Conservation (phyloP, 2,888 invertebrate genomes). For the Ellobium chinense region DNA sequence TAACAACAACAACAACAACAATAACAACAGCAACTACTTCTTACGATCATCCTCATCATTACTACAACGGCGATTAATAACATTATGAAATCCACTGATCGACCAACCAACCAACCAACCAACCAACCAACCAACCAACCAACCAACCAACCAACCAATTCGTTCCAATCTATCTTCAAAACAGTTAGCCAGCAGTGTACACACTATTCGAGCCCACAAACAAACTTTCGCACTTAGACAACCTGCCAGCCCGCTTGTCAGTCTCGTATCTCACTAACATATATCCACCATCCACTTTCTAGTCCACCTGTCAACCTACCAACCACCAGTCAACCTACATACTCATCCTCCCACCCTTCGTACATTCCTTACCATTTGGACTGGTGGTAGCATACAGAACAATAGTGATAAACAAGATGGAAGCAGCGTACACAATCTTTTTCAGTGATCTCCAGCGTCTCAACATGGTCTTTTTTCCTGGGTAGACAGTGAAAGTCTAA, state of each 20-base stretch:
- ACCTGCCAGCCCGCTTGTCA: too few relatives aligned
- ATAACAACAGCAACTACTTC: too few relatives aligned
- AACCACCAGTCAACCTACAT: too few relatives aligned
- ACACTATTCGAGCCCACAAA: too few relatives aligned
- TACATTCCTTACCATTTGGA: slow-evolving; percentile 13
- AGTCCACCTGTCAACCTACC: neutral
- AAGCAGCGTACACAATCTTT: slow-evolving; percentile 42
- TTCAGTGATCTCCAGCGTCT: slow-evolving; percentile 35
- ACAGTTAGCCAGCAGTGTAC: too few relatives aligned
- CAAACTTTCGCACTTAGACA: too few relatives aligned
- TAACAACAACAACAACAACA: neutral
- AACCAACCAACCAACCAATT: neutral
- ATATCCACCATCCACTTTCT: neutral
- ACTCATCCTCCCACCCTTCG: neutral
- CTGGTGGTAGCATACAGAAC: slow-evolving; percentile 40
- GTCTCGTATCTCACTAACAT: too few relatives aligned
- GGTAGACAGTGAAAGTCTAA: too few relatives aligned
- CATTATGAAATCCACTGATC: neutral
- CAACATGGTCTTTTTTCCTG: slow-evolving; percentile 20
- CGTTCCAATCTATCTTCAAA: too few relatives aligned
- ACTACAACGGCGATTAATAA: too few relatives aligned
- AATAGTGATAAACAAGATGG: slow-evolving; percentile 40
- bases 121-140: neutral
- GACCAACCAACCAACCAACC: neutral
- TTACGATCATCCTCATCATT: too few relatives aligned